Evolutionary conservation across 2,888 invertebrate genomes (phyloP), one percentile per base, ranked within the genome.

Genomic region (Perdita meconis): DNA sequence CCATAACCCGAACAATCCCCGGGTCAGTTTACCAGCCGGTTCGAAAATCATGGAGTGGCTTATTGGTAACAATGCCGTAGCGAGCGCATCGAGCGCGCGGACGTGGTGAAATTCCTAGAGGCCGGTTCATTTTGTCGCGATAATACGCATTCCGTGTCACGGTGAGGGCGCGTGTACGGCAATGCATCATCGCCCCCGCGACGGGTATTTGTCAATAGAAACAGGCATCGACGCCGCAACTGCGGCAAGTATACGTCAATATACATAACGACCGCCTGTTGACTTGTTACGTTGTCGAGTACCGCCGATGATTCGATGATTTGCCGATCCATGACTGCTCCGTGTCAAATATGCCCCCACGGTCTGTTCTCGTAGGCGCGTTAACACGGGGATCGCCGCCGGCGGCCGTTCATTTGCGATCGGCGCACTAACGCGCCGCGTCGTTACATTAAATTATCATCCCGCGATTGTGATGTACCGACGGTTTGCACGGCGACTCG

Each of bases 251-350:
- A 87, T 88, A 85, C 86, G 79, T 78, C 86, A 81, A 83, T 87
- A 86, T 88, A 89, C 86, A 88, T 87, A 86, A 86, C 85, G 87
- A 85, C 85, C 83, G 83, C 83, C 87, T 90, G 90, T 90, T 92
- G 89, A 91, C 90, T 91, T 91, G 91, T 91, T 89, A 91, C 90
- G 89, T 88, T 92, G 92, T 91, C 91, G 89, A 88, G 90, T 87
- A 87, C 89, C 89, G 87, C 81, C 86, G 84, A 85, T 87, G 86
- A 86, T 89, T 87, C 84, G 89, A 91, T 90, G 89, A 92, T 91
- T 91, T 91, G 90, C 90, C 88, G 89, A 90, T 90, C 88, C 86
- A 85, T 85, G 89, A 87, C 86, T 88, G 81, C 63, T 80, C 79
- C 88, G 86, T 89, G 88, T 89, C 88, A 86, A 89, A 87, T 89